Evolutionary conservation across 2,797 vertebrate genomes (phyloP).

Genomic region (Mycteria americana): DNA sequence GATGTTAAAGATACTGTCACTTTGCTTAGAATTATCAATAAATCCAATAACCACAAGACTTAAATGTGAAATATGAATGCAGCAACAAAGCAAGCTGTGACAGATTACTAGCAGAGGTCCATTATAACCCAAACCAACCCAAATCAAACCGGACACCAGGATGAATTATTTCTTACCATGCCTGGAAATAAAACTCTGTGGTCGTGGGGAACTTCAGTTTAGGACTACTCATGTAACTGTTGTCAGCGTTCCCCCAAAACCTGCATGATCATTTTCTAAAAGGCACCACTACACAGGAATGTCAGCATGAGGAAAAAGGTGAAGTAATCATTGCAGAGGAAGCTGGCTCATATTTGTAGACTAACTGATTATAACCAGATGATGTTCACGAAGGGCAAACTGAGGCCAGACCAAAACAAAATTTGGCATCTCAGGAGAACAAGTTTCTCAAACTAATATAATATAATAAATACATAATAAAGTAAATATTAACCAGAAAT

Average conservation of each 20-base stretch:
- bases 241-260: accelerated
- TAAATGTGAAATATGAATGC: not conserved
- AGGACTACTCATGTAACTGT: not conserved
- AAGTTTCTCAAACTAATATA: not conserved
- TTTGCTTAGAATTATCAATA: not conserved
- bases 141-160: not conserved
- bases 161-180: not conserved
- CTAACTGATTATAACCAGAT: not conserved
- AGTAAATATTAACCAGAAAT: not conserved
- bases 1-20: not conserved
- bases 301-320: not conserved
- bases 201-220: not conserved
- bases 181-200: not conserved
- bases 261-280: not conserved
- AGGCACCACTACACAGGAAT: not conserved
- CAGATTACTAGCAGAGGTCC: not conserved
- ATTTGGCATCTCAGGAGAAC: not conserved
- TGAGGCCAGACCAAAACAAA: not conserved
- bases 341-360: not conserved
- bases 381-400: not conserved
- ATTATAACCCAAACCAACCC: not conserved
- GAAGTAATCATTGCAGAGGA: not conserved
- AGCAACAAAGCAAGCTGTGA: not conserved
- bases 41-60: not conserved
- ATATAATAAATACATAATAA: not conserved